These are phyloP conservation scores for Mastomys coucha DNA, from an alignment of 2,113 vertebrate species.

Conservation along the genomic window DNA sequence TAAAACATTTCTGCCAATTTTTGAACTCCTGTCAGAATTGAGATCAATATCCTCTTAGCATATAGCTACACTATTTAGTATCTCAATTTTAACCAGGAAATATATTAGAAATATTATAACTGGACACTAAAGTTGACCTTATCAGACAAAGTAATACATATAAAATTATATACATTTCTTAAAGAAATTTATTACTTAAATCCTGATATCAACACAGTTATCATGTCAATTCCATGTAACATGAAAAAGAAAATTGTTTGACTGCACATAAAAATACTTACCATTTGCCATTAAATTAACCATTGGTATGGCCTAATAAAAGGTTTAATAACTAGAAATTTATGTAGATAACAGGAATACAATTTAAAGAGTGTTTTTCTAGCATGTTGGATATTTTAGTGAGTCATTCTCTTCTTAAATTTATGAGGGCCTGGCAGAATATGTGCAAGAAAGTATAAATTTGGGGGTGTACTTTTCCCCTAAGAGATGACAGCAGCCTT, in stretches of 20 bases:
- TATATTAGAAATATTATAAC: neutral
- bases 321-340: neutral
- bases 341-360: neutral
- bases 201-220: neutral
- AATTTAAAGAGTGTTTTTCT: neutral
- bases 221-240: neutral
- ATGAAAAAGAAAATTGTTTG: neutral
- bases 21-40: neutral
- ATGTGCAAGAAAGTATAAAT: neutral
- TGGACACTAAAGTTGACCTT: rapidly evolving
- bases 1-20: neutral
- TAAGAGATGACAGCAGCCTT: neutral
- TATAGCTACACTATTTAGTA: neutral
- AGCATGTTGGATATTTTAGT: neutral
- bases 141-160: neutral
- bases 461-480: rapidly evolving
- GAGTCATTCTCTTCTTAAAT: neutral
- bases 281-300: neutral
- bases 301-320: neutral
- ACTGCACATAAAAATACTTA: neutral
- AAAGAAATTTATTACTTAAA: too few species aligned
- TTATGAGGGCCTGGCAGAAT: too few species aligned
- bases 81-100: neutral
- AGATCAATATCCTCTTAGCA: neutral
- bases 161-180: neutral